These are phyloP conservation scores for Tethea ocularis DNA, from an alignment of 2,888 invertebrate genomes.

Conservation along the genomic window DNA sequence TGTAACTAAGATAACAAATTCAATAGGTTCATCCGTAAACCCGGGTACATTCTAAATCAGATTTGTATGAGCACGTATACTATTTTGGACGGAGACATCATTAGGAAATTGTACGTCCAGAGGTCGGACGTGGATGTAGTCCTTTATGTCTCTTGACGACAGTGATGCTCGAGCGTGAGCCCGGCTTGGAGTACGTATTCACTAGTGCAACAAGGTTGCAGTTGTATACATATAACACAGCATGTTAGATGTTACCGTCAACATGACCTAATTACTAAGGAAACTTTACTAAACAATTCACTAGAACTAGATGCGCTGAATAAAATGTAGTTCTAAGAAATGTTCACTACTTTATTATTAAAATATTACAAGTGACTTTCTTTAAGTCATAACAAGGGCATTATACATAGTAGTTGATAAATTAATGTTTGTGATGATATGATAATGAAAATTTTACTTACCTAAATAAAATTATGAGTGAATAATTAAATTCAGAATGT, in stretches of 20 bases:
- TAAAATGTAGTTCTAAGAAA: not conserved
- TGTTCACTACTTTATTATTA: not conserved
- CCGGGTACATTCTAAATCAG: not conserved
- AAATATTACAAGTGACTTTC: not conserved
- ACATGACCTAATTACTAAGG: conserved; percentile 47
- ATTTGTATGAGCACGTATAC: conserved; percentile 4
- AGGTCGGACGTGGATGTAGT: conserved; percentile 21
- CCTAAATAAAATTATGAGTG: not conserved
- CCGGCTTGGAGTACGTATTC: conserved; percentile 42
- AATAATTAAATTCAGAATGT: not conserved
- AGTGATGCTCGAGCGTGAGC: conserved; percentile 29
- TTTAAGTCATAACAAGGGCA: too few species aligned
- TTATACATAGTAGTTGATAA: too few species aligned
- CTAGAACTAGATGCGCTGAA: not conserved
- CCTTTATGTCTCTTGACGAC: conserved; percentile 20
- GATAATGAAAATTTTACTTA: too few species aligned
- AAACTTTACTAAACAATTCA: conserved; percentile 9
- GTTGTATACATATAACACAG: conserved; percentile 14
- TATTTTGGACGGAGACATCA: conserved; percentile 32
- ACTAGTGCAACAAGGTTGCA: conserved; percentile 24
- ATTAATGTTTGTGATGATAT: too few species aligned
- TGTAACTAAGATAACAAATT: conserved; percentile 1
- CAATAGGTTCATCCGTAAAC: not conserved
- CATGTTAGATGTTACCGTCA: conserved; percentile 29
- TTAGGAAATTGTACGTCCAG: conserved; percentile 32